Conservation (phyloP, 2,888 invertebrate species). For the Drosophila silvestris region DNA sequence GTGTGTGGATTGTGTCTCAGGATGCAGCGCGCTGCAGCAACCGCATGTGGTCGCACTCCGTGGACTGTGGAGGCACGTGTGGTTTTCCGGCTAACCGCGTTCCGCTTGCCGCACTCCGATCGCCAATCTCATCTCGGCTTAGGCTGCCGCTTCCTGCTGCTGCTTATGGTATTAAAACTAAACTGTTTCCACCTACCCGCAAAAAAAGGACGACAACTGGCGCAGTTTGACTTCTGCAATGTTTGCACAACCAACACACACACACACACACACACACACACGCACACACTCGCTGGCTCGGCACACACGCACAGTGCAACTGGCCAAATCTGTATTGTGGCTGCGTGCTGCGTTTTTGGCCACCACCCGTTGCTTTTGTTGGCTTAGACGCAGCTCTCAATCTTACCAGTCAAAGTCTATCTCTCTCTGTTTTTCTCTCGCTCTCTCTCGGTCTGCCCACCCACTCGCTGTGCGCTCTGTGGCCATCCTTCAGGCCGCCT, state of each 20-base stretch:
- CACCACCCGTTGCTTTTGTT: slow-evolving; percentile 67
- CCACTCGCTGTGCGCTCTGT: slow-evolving; percentile 39
- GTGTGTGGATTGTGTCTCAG: slow-evolving; percentile 28
- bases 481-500: slow-evolving; percentile 15
- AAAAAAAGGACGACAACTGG: slow-evolving; percentile 74
- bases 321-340: slow-evolving; percentile 59
- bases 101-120: slow-evolving; percentile 9
- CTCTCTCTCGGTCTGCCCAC: slow-evolving; percentile 37
- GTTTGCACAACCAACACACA: slow-evolving; percentile 22
- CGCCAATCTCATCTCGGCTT: slow-evolving; percentile 12
- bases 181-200: slow-evolving; percentile 81
- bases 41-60: slow-evolving; percentile 70
- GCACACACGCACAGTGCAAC: slow-evolving; percentile 24
- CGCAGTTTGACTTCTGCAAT: slow-evolving; percentile 75
- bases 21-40: slow-evolving; percentile 40
- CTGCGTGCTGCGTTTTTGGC: slow-evolving; percentile 64
- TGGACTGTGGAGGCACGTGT: slow-evolving; percentile 74
- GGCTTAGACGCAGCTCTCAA: slow-evolving; percentile 60
- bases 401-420: slow-evolving; percentile 14
- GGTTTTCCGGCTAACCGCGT: slow-evolving; percentile 81
- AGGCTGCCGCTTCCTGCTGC: slow-evolving; percentile 62
- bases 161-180: slow-evolving; percentile 74
- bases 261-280: slow-evolving; percentile 16
- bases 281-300: slow-evolving; percentile 1
- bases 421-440: not conserved